Percentiles rank a stretch among this genome's conserved stretches.
phyloP scores from a whole-genome alignment of 2,888 invertebrate genomes.

The Peribatodes rhomboidaria region DNA sequence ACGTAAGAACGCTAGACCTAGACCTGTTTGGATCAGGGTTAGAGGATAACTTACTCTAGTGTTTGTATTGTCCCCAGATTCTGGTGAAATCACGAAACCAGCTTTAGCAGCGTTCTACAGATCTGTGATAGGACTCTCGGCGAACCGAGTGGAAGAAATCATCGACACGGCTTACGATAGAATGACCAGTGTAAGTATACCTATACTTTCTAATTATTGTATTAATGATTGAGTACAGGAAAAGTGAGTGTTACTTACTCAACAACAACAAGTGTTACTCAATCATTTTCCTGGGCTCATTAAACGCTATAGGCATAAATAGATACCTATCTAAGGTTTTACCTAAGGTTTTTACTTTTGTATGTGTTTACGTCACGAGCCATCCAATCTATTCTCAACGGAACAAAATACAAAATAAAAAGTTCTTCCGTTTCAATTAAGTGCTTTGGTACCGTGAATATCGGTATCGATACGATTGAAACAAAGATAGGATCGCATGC shows the following conservation, averaged over 20 bases:
- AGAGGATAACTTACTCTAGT: neutral
- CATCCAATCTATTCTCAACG: no score
- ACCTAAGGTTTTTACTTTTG: no score
- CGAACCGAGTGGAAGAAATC: constrained; percentile 88
- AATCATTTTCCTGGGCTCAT: no score
- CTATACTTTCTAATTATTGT: no score
- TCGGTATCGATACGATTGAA: constrained; percentile 12
- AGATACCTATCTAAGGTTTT: no score
- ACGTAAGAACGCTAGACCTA: no score
- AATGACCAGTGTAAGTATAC: constrained; percentile 89
- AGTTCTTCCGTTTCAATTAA: neutral
- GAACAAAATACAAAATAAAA: neutral
- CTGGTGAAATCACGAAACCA: constrained; percentile 89
- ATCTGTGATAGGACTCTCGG: constrained; percentile 89
- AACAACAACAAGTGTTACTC: no score
- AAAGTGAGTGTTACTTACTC: no score
- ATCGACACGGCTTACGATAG: constrained; percentile 90
- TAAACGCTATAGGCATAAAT: no score
- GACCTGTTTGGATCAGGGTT: no score
- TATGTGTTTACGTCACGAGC: no score
- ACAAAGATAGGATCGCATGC: neutral
- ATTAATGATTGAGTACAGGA: no score
- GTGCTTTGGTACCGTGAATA: constrained; percentile 5
- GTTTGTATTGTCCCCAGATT: constrained; percentile 70
- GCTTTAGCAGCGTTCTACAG: constrained; percentile 90